phyloP scores from a whole-genome alignment of 2,113 vertebrate species.

The Sisor rabdophorus region DNA sequence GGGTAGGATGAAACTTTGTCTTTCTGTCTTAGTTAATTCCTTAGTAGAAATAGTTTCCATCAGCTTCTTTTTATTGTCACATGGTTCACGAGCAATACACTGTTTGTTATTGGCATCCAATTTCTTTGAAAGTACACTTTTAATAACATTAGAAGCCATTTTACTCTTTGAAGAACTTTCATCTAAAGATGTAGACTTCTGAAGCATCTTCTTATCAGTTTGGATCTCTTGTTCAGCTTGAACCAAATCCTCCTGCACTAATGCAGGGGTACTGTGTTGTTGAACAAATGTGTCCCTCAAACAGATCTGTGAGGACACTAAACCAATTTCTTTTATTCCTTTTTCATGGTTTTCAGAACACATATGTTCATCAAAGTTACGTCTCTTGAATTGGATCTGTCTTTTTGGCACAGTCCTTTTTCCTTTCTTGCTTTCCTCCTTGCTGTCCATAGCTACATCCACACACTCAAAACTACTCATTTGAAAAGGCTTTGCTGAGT shows the following conservation, averaged over 20 bases:
- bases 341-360: conserved; percentile 60
- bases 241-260: conserved; percentile 53
- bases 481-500: conserved; percentile 69
- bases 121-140: conserved; percentile 85
- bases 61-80: conserved; percentile 46
- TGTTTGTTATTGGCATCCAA: conserved; percentile 70
- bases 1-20: conserved; percentile 60
- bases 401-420: conserved; percentile 89
- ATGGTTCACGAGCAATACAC: conserved; percentile 48
- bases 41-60: conserved; percentile 35
- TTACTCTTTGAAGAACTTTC: conserved; percentile 71
- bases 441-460: conserved; percentile 81
- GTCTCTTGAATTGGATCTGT: conserved; percentile 86
- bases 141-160: conserved; percentile 82
- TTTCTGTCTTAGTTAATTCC: conserved; percentile 52
- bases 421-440: conserved; percentile 67
- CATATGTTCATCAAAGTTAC: conserved; percentile 66
- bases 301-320: conserved; percentile 50
- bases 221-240: conserved; percentile 46
- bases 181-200: conserved; percentile 81
- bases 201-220: conserved; percentile 61
- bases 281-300: conserved; percentile 62
- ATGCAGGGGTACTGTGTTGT: conserved; percentile 66
- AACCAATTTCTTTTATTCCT: conserved; percentile 52
- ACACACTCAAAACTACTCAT: conserved; percentile 79